These are phyloP conservation scores for Epinephelus cyanopodus DNA, from an alignment of 2,113 vertebrate genomes.

Conservation along the genomic window DNA sequence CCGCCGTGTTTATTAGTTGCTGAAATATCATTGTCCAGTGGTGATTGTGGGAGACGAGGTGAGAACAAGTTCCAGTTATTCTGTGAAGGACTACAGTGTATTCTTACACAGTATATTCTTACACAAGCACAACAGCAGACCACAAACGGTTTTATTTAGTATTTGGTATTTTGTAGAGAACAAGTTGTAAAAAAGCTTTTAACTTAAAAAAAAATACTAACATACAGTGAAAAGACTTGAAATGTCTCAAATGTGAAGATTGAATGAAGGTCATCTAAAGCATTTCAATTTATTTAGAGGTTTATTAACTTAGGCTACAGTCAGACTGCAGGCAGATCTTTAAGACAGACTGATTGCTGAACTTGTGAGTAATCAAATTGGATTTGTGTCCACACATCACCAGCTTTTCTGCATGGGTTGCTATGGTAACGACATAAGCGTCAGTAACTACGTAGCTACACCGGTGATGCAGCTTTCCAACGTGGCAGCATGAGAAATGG, in stretches of 20 bases:
- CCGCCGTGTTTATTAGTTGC: conserved; percentile 36
- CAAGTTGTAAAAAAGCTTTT: background rate
- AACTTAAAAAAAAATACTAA: background rate
- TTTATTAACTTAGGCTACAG: background rate
- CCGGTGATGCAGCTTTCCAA: too few species aligned
- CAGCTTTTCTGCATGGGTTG: too few species aligned
- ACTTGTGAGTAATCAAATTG: too few species aligned
- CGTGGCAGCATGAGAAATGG: too few species aligned
- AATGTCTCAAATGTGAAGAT: background rate
- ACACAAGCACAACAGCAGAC: background rate
- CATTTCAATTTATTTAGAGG: background rate
- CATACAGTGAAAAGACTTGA: background rate
- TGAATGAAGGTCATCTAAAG: background rate
- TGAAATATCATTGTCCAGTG: conserved; percentile 29
- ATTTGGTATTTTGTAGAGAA: conserved; percentile 1
- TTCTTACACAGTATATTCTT: conserved; percentile 11
- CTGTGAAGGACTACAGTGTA: background rate
- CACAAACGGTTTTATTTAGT: background rate
- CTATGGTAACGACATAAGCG: too few species aligned
- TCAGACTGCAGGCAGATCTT: too few species aligned
- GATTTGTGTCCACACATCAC: too few species aligned
- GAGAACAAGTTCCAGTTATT: background rate
- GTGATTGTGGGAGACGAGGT: conserved; percentile 5
- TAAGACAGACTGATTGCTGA: too few species aligned
- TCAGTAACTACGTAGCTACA: too few species aligned